Evolutionary conservation across 2,888 invertebrate species (phyloP), one percentile per base, ranked within the genome.

Genomic region (Sinohyriopsis cumingii): DNA sequence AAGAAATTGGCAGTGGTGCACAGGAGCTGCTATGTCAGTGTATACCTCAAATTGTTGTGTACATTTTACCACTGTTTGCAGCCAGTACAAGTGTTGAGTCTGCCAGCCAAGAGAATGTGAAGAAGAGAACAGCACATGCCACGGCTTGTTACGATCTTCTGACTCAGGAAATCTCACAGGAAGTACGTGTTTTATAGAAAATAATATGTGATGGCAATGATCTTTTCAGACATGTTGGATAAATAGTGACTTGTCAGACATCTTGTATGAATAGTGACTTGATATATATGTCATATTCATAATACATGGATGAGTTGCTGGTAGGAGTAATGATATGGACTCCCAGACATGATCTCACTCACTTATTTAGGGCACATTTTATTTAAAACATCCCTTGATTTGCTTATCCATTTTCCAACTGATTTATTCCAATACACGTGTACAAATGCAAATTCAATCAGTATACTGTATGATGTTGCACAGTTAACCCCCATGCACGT

Each of bases 41-140:
- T 73, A 69, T 87, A 5, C 84, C 88, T 3, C 71, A 63, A 22
- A 74, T 84, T 28, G 75, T 88, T 28, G 81, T 86, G 19, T 84
- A 87, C 67, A 85, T 89, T 59, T 79, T 89, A 68, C 89, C 89
- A 6, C 67, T 81, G 69, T 88, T 87, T 80, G 88, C 87, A 20
- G 81, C 77, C 54, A 76, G 77, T 57, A 77, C 75, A 57, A 69
- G 74, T 28, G 65, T 55, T 1, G 73, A 79, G 54, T 25, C 59
- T 19, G 54, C 70, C 1, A 63, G 60, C 5, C 79, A 79, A 53
- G 69, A 72, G 22, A 63, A 55, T 18, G 67, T 82, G 12, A 79
- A 76, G 70, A 78, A 73, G 24, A 63, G 73, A 57, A 69, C 77
- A 7, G 63, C 65, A 20, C 76, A 78, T 19, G 85, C 86, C 15